Percentiles rank a stretch among this genome's conserved stretches.
These are phyloP conservation scores for Drosophila ezoana DNA, from an alignment of 2,888 invertebrate genomes.

Conservation along the genomic window DNA sequence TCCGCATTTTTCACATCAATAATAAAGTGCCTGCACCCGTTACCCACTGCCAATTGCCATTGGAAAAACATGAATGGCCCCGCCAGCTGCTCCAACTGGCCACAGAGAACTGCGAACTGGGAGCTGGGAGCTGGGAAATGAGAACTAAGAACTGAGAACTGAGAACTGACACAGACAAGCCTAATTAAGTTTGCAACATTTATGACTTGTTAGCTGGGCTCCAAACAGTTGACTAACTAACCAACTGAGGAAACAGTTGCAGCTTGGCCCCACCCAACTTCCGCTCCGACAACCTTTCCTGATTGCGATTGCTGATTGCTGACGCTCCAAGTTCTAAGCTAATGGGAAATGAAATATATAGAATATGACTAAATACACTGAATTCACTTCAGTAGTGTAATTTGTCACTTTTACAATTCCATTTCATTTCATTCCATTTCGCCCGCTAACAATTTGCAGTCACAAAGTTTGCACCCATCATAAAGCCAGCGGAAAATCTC, in stretches of 20 bases:
- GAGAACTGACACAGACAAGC: constrained; percentile 31
- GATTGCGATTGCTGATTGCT: constrained; percentile 26
- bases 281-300: not conserved
- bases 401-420: constrained; percentile 1
- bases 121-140: not conserved
- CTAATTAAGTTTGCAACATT: constrained; percentile 78
- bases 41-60: constrained; percentile 36
- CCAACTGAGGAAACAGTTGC: constrained; percentile 41
- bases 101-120: not conserved
- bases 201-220: constrained; percentile 67
- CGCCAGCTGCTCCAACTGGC: constrained; percentile 22
- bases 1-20: constrained; percentile 78
- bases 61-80: constrained; percentile 20
- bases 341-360: constrained; percentile 11
- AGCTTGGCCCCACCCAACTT: constrained; percentile 14
- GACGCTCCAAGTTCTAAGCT: not conserved
- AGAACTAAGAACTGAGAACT: constrained; percentile 1
- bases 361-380: constrained; percentile 3
- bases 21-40: constrained; percentile 62
- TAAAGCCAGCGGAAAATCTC: no score
- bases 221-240: constrained; percentile 56
- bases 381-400: constrained; percentile 10
- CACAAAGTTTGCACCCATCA: no score
- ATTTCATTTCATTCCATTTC: not conserved
- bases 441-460: no score